Base-by-base conservation (phyloP, 2,888 invertebrate genomes). In the Coenonympha arcania region DNA sequence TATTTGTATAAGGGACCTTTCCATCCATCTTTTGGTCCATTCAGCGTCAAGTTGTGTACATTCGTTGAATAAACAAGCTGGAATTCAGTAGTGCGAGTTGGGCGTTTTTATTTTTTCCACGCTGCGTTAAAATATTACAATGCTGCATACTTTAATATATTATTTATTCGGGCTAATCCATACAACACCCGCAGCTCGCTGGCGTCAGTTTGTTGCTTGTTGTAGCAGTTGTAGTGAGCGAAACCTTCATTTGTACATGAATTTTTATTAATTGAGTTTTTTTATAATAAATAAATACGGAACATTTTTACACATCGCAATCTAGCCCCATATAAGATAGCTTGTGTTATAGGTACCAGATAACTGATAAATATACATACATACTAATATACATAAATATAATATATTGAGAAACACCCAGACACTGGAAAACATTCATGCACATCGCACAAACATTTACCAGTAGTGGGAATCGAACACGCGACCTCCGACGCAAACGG, bases 1-100 rank as follows among this genome's bases (percentile, higher is more conserved):
- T 43, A 31, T 43, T 52, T 41, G 41, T 42, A 26, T 41, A 45
- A 45, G 11, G 22, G 18, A 42, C 45, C 41, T 41, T 28, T n/a
- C 18, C 22, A 31, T 37, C 30, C 31, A 46, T 49, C 42, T 43
- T 43, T 40, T 26, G 50, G 18, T 22, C 43, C 22, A 43, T 50
- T 47, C 47, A 50, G 33, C 50, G 19, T 42, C 24, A 47, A 19
- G 30, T 47, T 50, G 47, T 47, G 20, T 53, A 37, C 30, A 19
- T 52, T 42, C 26, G 11, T 37, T 39, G 28, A 40, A 50, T 39
- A 54, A 47, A 40, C 50, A 50, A 54, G 40, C 39, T 28, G 19
- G 50, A 49, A 44, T 30, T 42, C 50, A 46, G 37, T 11, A 53
- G 20, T 24, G 36, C 15, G 22, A n/a, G n/a, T n/a, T n/a, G n/a